Percentiles rank a stretch among this genome's conserved stretches.
phyloP scores from a whole-genome alignment of 2,888 invertebrate genomes.

The Eumacrocentrus americanus region DNA sequence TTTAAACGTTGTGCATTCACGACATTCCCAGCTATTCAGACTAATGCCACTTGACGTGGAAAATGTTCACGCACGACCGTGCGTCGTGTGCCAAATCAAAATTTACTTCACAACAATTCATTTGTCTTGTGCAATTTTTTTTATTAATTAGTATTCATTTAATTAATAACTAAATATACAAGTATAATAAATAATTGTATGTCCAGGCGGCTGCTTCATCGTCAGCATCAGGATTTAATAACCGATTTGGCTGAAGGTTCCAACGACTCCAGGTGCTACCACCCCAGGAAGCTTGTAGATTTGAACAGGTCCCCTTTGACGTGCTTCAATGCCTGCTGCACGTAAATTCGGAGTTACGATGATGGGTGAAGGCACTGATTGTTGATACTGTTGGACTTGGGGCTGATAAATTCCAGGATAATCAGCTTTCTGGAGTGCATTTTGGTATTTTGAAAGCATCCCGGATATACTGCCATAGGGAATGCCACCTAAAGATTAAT shows the following conservation, averaged over 20 bases:
- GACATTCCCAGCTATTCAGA: constrained; percentile 33
- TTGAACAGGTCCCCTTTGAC: constrained; percentile 44
- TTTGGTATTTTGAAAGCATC: constrained; percentile 64
- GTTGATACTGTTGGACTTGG: constrained; percentile 18
- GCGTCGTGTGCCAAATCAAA: constrained; percentile 23
- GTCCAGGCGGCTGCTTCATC: background rate
- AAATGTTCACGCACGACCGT: constrained; percentile 33
- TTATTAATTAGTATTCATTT: too few species aligned
- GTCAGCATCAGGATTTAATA: constrained; percentile 30
- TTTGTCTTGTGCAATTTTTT: constrained; percentile 8
- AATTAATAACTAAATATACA: too few species aligned
- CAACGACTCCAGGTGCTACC: constrained; percentile 47
- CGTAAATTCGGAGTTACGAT: constrained; percentile 44
- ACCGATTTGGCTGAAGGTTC: constrained; percentile 46
- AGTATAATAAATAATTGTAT: too few species aligned
- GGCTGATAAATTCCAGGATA: background rate
- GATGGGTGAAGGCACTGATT: constrained; percentile 31
- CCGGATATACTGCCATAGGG: constrained; percentile 71
- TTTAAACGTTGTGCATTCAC: constrained; percentile 37
- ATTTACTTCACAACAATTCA: constrained; percentile 10
- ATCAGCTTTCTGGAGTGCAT: background rate
- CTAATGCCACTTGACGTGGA: constrained; percentile 37
- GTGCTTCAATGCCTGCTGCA: constrained; percentile 36
- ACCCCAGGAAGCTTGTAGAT: constrained; percentile 49
- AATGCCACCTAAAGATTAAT: constrained; percentile 65